Base-by-base conservation (phyloP, 2,888 invertebrate species). In the Epinotia ramella region DNA sequence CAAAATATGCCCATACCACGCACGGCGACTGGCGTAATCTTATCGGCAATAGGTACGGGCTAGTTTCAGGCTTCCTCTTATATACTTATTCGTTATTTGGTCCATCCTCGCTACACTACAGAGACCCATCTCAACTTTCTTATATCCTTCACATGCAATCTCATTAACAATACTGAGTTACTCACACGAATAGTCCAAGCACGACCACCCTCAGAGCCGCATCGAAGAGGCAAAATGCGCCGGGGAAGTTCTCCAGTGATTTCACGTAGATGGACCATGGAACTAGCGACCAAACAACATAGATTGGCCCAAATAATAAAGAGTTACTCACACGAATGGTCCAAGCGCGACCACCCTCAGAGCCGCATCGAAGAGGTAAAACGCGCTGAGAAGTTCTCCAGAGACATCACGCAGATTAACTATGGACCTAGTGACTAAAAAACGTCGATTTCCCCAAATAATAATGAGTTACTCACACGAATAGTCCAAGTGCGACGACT, bases 401-500 rank as follows among this genome's bases (percentile, higher is more conserved):
- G 18, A 11, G 18, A 56, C 11, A 28, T 53, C 3, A 65, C 24
- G 24, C 24, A 16, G 65, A 65, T 16, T 3, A 46, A 12, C 1
- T 2, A 33, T 46, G 46, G 13, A 13, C 13, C 46, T 46, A 13
- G 40, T 4, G 9, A 40, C 40, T 9, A 40, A 40, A 40, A 9
- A 40, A 9, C 40, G 9, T 40, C 9, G 40, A 40, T 40, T 7
- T 9, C 1, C 9, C 40, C 6, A 49, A 49, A 49, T 4, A 53
- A n/a, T n/a, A 53, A 53, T 53, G 49, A 53, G n/a, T 53, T n/a
- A 89, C 94, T 91, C 84, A 95, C 95, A 85, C 79, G 70, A 95
- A 94, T 13, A 95, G 83, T 66, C 87, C 84, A 56, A 95, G 80
- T 13, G 95, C 95, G 0, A 93, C 80, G 0, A 92, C 80, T 4